phyloP scores from a whole-genome alignment of 2,797 vertebrate species.

The Pseudochirops cupreus region DNA sequence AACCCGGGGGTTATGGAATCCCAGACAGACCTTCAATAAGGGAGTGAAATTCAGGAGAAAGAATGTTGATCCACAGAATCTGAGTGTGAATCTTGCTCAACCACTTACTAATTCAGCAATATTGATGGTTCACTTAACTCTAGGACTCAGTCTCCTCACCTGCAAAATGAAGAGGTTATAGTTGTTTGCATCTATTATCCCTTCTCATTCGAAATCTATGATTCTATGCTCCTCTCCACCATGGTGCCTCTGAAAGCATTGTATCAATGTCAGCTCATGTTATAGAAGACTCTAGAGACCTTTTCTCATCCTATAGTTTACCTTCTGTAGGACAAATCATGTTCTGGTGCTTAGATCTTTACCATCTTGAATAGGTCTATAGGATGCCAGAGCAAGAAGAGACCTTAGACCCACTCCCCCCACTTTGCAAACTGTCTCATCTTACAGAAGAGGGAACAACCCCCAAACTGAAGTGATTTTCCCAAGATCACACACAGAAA shows the following conservation, averaged over 20 bases:
- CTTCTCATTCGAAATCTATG: not conserved
- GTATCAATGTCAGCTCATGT: not conserved
- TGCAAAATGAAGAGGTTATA: not conserved
- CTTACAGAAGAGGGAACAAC: not conserved
- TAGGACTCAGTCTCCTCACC: not conserved
- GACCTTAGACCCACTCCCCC: not conserved
- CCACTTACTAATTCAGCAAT: no score
- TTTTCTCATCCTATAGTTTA: not conserved
- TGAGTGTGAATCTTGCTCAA: not conserved
- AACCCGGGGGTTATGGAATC: not conserved
- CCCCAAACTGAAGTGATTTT: not conserved
- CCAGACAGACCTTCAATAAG: not conserved
- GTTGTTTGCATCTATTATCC: not conserved
- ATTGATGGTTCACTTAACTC: no score
- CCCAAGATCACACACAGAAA: not conserved
- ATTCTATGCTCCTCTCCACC: not conserved
- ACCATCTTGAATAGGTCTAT: not conserved
- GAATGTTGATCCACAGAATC: not conserved
- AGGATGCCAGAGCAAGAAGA: not conserved
- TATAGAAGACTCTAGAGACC: not conserved
- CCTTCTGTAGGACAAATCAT: not conserved
- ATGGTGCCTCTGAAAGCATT: not conserved
- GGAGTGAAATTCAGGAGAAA: not conserved
- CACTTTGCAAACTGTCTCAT: not conserved
- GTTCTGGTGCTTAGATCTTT: not conserved